A percentile compares a stretch with the other conserved stretches of the same genome.
These are phyloP conservation scores for Galemys pyrenaicus DNA, from an alignment of 2,113 vertebrate genomes.

Conservation along the genomic window DNA sequence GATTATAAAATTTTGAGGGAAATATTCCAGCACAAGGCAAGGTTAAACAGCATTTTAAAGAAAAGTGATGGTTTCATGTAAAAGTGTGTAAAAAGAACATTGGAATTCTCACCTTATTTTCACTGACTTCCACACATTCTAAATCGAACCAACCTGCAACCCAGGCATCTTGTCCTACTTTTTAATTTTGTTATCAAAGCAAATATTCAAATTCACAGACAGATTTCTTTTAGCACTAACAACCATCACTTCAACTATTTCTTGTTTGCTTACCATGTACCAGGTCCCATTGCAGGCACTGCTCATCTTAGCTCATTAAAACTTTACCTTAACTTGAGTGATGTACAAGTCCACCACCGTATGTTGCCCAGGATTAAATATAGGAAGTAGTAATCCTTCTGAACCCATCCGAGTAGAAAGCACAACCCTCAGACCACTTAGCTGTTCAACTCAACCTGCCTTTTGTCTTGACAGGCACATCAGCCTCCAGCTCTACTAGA, in stretches of 20 bases:
- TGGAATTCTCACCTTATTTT: background rate
- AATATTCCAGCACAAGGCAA: background rate
- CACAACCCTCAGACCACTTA: rapidly evolving
- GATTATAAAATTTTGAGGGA: background rate
- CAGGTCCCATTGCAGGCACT: background rate
- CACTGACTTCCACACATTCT: background rate
- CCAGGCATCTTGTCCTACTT: background rate
- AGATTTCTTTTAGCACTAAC: background rate
- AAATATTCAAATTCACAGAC: background rate
- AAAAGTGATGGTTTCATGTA: background rate
- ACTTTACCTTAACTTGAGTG: background rate
- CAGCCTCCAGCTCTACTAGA: no score
- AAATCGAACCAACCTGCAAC: background rate
- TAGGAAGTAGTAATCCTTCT: rapidly evolving
- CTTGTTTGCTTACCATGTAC: background rate
- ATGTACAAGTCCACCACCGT: no score
- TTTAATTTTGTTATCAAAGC: background rate
- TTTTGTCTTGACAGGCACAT: background rate
- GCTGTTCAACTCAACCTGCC: background rate
- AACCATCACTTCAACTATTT: no score
- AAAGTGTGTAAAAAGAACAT: background rate
- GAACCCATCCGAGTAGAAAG: background rate
- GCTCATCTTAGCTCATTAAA: background rate
- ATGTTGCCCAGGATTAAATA: background rate
- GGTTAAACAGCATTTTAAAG: background rate